Evolutionary conservation across 2,797 vertebrate species (phyloP), one percentile per base, ranked within the genome.

Genomic region (Myotis planiceps): DNA sequence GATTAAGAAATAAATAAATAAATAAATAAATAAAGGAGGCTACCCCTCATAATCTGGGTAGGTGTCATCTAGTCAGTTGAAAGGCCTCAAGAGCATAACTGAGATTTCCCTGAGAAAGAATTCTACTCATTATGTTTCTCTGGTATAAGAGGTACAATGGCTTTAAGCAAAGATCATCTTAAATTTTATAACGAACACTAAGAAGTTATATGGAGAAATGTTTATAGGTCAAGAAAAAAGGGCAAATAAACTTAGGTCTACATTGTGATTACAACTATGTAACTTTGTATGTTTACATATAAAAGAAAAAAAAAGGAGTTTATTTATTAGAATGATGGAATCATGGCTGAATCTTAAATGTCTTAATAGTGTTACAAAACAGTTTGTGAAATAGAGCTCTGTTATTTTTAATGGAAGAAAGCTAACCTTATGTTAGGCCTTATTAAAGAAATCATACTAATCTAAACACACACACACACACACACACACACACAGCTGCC

Each of bases 371-470:
- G 5, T 49, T 27, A 87, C 37, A 79, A 91, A 90, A 55, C 47
- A 42, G 16, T 81, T 65, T 89, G 21, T 82, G 42, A 93, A 88
- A 82, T 0, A 75, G 9, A 55, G 42, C 29, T 86, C 66, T 92
- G 27, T 79, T 78, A 66, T 72, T 88, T 94, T 69, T 72, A 92
- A 80, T 9, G 32, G 42, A 69, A 82, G 37, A 93, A 82, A 88
- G 27, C 18, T 80, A 82, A 83, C 25, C 51, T 29, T 71, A 49
- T 80, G 71, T 55, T 88, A 90, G 72, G 19, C 4, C 27, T 74
- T 92, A 78, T 19, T 66, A 82, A 95, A 94, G 58, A 95, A 95
- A 94, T 25, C 23, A 76, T 27, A 72, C n/a, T 66, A 94, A 79
- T 47, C 34, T 49, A 83, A 68, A 93, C 55, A 12, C 53, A 27